Evolutionary conservation across 1,140 invertebrate genomes (phyloP), one percentile per base, ranked within the genome.

Genomic region (Helicoverpa armigera): DNA sequence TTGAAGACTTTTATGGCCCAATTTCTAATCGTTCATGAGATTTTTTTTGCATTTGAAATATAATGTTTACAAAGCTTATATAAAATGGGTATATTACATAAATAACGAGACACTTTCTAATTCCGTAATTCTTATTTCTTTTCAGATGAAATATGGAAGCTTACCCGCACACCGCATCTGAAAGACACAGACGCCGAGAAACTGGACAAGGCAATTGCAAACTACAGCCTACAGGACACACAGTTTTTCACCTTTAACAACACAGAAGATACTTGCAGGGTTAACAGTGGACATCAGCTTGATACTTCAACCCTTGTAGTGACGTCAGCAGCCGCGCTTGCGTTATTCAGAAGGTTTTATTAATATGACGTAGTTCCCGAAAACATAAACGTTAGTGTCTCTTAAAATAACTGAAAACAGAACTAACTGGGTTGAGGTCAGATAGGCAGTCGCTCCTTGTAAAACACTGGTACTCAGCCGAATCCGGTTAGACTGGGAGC

Each of bases 81-180:
- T 35, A 7, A 35, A 35, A 35, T 35, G 9, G 35, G 35, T 9
- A 43, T 43, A 9, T 43, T 43, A 35, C 9, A 43, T 7, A 43
- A 1, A 43, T 9, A 1, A 43, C 9, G 5, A 31, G 14, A 18
- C 14, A 0, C 5, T 29, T 11, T 65, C 2, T 23, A 23, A 65
- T n/a, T 16, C 3, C 16, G 10, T 43, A 10, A 10, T 50, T 48
- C 16, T 1, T 13, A 18, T 18, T 4, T 31, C 2, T 23, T 76
- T 87, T 0, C 89, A 94, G 93, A 93, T 82, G 93, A 94, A 83
- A 83, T 94, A 53, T 94, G 93, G 93, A 93, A 94, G 74, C 73
- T 94, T 3, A 93, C 89, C 3, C 85, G 93, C 14, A 84, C 90
- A 13, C 89, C 91, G 2, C 92, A 93, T 60, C 73, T 92, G 2